These are phyloP conservation scores for Dryomyza anilis DNA, from an alignment of 2,888 invertebrate genomes.

Conservation along the genomic window DNA sequence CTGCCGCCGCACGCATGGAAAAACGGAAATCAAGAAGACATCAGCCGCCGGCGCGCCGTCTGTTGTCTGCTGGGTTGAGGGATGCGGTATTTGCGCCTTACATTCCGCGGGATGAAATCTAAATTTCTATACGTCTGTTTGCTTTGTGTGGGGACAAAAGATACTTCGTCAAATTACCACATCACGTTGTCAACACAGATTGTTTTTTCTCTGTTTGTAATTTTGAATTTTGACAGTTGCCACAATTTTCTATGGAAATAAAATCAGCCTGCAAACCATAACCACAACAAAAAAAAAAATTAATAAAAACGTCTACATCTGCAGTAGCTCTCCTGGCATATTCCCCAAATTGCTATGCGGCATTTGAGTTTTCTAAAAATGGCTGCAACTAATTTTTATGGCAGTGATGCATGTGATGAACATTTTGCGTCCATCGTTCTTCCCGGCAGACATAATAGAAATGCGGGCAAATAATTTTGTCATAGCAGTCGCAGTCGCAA, in stretches of 20 bases:
- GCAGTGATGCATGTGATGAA: conserved; percentile 40
- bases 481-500: background rate
- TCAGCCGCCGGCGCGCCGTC: no score
- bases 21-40: background rate
- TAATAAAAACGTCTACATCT: background rate
- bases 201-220: no score
- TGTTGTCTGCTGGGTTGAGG: no score
- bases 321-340: background rate
- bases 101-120: no score
- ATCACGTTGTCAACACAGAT: background rate
- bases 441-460: background rate
- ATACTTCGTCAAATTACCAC: background rate
- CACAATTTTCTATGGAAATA: background rate
- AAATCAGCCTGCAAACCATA: background rate
- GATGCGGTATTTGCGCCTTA: no score
- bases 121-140: no score
- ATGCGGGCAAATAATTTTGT: background rate
- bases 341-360: background rate
- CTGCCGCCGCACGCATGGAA: no score
- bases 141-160: no score
- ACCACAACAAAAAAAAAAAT: background rate
- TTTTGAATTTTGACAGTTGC: background rate
- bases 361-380: background rate
- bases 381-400: conserved; percentile 36
- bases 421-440: background rate